Evolutionary conservation across 35 echinoderm and acorn worm genomes (phyloP).

Genomic region (Apostichopus parvimensis): DNA sequence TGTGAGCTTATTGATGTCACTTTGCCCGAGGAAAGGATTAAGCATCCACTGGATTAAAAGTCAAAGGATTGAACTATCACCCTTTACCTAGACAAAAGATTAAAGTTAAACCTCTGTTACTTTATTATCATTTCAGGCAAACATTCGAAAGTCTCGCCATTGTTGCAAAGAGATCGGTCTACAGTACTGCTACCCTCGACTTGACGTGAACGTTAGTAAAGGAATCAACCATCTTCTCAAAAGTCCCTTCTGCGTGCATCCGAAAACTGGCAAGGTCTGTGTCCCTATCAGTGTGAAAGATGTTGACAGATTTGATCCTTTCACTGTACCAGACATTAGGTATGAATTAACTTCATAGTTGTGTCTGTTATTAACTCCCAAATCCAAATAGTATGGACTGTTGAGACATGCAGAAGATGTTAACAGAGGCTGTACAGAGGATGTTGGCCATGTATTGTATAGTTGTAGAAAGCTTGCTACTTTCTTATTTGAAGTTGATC

Average conservation of each 20-base stretch:
- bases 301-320: constrained; percentile 84
- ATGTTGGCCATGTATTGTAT: too few species aligned
- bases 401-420: too few species aligned
- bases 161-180: constrained; percentile 74
- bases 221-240: constrained; percentile 98
- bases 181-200: constrained; percentile 95
- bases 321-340: constrained; percentile 89
- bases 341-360: neutral
- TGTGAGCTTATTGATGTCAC: too few species aligned
- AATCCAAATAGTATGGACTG: too few species aligned
- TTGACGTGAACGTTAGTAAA: constrained; percentile 97
- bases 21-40: too few species aligned
- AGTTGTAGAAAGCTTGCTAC: too few species aligned
- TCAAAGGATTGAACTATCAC: too few species aligned
- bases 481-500: too few species aligned
- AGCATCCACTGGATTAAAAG: too few species aligned
- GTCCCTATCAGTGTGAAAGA: constrained; percentile 73
- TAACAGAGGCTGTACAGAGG: too few species aligned
- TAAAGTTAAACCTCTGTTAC: too few species aligned
- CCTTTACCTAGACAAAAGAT: too few species aligned
- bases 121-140: constrained; percentile 26
- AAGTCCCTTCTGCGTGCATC: constrained; percentile 98
- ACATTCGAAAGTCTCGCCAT: constrained; percentile 66
- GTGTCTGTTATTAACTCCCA: neutral
- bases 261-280: constrained; percentile 93